A percentile compares a stretch with the other conserved stretches of the same genome.
phyloP scores from a whole-genome alignment of 2,797 vertebrate genomes.

The Decapterus maruadsi region DNA sequence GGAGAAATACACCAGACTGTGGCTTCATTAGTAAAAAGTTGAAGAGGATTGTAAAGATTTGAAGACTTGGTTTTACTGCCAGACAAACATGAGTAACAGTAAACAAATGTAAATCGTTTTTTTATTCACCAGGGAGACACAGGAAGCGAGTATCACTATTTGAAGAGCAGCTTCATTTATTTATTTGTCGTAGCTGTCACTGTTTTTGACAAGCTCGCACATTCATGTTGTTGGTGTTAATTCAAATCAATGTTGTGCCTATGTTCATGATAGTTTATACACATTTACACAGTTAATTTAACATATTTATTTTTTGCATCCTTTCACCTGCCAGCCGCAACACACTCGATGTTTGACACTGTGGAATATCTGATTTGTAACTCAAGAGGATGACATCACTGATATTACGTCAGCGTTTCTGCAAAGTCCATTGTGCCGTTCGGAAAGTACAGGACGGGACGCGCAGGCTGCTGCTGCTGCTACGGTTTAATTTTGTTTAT shows the following conservation, averaged over 20 bases:
- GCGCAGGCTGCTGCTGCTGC: conserved; percentile 3
- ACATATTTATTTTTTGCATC: background rate
- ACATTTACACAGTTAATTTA: conserved; percentile 5
- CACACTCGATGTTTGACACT: background rate
- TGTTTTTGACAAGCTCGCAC: conserved; percentile 5
- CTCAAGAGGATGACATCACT: background rate
- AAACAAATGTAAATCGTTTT: conserved; percentile 13
- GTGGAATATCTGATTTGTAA: background rate
- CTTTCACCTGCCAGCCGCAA: background rate
- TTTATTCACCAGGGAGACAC: background rate
- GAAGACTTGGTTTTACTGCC: background rate
- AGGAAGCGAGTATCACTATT: background rate
- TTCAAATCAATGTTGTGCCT: conserved; percentile 6
- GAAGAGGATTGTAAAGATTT: background rate
- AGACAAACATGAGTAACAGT: background rate
- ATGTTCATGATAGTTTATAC: background rate
- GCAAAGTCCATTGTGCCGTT: background rate
- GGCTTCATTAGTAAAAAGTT: background rate
- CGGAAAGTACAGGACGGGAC: background rate
- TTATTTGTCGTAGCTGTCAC: background rate
- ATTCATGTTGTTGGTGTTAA: conserved; percentile 6
- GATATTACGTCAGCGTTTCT: background rate
- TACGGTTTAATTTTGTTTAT: conserved; percentile 6
- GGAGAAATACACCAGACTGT: background rate
- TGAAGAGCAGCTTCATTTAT: background rate